Base-by-base conservation (phyloP, 2,113 vertebrate species). In the Microtus oregoni region DNA sequence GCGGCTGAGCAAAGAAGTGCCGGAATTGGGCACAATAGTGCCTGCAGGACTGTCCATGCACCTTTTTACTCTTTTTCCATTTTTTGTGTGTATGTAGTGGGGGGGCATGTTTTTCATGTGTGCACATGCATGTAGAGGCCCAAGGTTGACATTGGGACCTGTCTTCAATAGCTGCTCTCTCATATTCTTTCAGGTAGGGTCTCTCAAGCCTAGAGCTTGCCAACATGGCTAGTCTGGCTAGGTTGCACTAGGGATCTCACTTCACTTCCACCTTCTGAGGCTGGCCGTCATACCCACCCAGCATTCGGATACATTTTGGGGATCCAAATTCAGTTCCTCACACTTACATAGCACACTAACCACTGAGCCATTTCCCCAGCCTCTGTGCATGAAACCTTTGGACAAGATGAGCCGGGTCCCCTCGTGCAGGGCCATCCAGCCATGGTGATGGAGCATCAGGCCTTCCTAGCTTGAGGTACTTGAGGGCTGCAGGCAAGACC, bases 351-450 rank as follows among this genome's bases (percentile, higher is more conserved):
- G 81, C 12, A 26, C 28, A 65, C 81, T 85, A 44, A 44, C 82
- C n/a, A 28, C 81, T 41, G n/a, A 41, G n/a, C n/a, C 28, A 32
- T 32, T 32, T 67, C 28, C 47, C 82, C 61, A 85, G 61, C 41
- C 38, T 44, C 79, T 26, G 24, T 44, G 38, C 1, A 0, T 19
- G 61, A 87, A 10, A 19, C 28, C 94, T 83, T 26, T 13, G 44
- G n/a, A 30, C 2, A 8, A 19, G 19, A 14, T 8, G 0, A 41
- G 30, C 52, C 5, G 7, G 10, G 47, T n/a, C 13, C 76, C 86
- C 47, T 61, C 10, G 0, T 2, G 1, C 67, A 24, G 68, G 12
- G 24, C 24, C 3, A 14, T 22, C 67, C 70, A 50, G 0, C n/a
- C 26, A 20, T 5, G 4, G 12, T 17, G 32, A 4, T 3, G 5